Percentiles rank a stretch among this genome's conserved stretches.
phyloP scores from a whole-genome alignment of 92 coral and sea anemone species.

The Parazoanthus swiftii region DNA sequence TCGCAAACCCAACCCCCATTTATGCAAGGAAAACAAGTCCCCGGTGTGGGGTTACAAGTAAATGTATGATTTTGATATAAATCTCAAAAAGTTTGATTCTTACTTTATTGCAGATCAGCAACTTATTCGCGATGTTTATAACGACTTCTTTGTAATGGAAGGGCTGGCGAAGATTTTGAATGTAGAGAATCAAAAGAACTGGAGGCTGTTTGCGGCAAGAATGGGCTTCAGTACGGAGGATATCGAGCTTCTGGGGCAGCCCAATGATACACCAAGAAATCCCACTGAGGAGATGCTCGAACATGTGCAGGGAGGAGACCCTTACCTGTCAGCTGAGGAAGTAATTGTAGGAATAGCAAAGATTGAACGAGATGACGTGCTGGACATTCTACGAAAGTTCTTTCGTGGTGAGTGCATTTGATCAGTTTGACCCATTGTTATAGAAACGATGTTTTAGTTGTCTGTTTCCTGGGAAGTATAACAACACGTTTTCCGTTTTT shows the following conservation, averaged over 20 bases:
- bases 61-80: too few species aligned
- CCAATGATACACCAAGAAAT: not conserved
- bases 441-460: too few species aligned
- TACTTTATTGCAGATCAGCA: not conserved
- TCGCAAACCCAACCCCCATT: too few species aligned
- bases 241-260: not conserved
- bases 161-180: not conserved
- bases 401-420: too few species aligned
- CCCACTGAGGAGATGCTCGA: not conserved
- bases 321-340: not conserved
- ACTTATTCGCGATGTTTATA: not conserved
- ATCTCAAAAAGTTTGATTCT: too few species aligned
- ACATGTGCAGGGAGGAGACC: not conserved
- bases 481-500: too few species aligned
- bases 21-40: too few species aligned
- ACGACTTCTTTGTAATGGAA: constrained; percentile 22
- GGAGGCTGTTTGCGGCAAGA: not conserved
- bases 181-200: not conserved
- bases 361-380: not conserved
- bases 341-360: not conserved
- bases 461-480: too few species aligned
- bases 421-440: too few species aligned
- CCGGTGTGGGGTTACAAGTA: too few species aligned
- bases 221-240: not conserved
- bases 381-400: not conserved